A percentile compares a stretch with the other conserved stretches of the same genome.
These are phyloP conservation scores for Neosilurus hyrtlii DNA, from an alignment of 2,797 vertebrate species.

Conservation along the genomic window DNA sequence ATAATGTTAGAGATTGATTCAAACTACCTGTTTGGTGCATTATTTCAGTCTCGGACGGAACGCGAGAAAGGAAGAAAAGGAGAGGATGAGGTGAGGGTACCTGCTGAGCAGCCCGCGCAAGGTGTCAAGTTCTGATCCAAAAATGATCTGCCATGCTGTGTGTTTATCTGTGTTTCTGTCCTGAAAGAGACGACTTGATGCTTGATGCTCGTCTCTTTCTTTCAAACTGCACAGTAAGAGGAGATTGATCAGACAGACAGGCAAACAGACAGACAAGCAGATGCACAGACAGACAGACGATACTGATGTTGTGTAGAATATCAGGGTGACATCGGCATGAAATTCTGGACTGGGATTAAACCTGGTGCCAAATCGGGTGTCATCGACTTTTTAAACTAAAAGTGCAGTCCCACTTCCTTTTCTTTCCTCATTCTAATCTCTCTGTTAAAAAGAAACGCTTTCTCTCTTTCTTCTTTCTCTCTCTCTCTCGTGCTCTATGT, in stretches of 20 bases:
- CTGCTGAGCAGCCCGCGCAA: too few relatives aligned
- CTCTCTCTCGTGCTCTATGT: slow-evolving; percentile 35
- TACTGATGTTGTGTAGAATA: slow-evolving; percentile 28
- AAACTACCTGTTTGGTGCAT: too few relatives aligned
- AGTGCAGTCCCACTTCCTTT: neutral
- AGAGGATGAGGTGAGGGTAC: too few relatives aligned
- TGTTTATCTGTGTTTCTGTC: neutral
- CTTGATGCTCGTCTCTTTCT: neutral
- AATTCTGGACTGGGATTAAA: neutral
- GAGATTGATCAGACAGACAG: slow-evolving; percentile 26
- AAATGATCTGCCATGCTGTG: neutral
- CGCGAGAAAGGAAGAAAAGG: too few relatives aligned
- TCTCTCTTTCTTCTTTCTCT: neutral
- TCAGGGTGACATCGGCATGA: slow-evolving; percentile 11
- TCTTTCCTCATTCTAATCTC: neutral
- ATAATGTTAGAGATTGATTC: neutral
- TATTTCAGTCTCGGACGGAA: too few relatives aligned
- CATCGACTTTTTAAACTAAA: neutral
- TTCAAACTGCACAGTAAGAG: too few relatives aligned
- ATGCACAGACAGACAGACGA: slow-evolving; percentile 47
- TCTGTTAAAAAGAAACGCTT: neutral
- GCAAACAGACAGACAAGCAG: slow-evolving; percentile 58
- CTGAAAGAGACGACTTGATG: neutral
- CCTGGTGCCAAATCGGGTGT: too few relatives aligned
- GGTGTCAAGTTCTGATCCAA: neutral